Evolutionary conservation across 2,888 invertebrate species (phyloP), one percentile per base, ranked within the genome.

Genomic region (Polyploca ridens): DNA sequence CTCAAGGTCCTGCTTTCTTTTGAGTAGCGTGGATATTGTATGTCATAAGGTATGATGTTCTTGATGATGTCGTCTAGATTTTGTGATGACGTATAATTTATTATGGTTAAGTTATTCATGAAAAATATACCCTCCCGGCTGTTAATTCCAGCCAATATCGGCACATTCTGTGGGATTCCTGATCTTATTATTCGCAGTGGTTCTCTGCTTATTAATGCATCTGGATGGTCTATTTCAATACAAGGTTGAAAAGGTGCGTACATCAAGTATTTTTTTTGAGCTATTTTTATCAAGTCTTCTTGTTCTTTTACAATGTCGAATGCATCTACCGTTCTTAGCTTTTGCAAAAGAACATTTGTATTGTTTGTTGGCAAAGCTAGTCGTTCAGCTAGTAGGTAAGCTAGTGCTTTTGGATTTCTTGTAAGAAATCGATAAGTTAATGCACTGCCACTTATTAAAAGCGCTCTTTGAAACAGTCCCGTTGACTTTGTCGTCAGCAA

Each of bases 61-160:
- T 82, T 83, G 61, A 84, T 76, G 38, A 80, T 74, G 60, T 76
- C 70, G 58, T 76, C 73, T n/a, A 80, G 62, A 62, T 68, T 59
- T 19, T 75, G 66, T n/a, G 71, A 44, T 16, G 76, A 41, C 33
- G 75, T 64, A 27, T 27, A 1, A 2, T n/a, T 58, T 62, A 66
- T 33, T 61, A 63, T 54, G 75, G 62, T 44, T 65, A 38, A 41
- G 16, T 33, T 64, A 1, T 70, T 72, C 63, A 74, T 62, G 62
- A 76, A 71, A 58, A 71, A 72, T 19, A 77, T 65, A 6, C 89
- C 88, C 76, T 91, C 92, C 66, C 87, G 81, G 27, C 84, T 76
- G 62, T 87, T 90, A 14, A 89, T 77, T 27, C 91, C 90, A 13
- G 83, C 75, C 60, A 93, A 74, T 71, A 90, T 81, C 2, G 90